Base-by-base conservation (phyloP, 2,797 vertebrate species). In the Liparis tanakae region DNA sequence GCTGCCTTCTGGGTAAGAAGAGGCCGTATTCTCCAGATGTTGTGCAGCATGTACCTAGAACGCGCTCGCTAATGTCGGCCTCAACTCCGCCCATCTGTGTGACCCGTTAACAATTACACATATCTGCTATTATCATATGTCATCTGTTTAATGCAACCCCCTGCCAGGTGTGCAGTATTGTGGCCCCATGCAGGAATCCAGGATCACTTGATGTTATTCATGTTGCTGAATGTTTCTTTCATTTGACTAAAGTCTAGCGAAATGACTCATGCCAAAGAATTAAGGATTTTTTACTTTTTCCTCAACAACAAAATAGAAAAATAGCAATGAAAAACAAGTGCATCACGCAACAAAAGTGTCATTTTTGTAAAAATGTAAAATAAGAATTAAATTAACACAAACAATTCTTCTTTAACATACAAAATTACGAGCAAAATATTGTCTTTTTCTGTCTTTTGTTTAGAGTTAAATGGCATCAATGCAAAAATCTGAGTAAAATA, bases 231-330 rank as follows among this genome's bases (percentile, higher is more conserved):
- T 78, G 30, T 51, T 68, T 67, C 43, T 55, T 74, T 74, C 14
- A 72, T 79, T 62, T 62, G 46, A 73, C 58, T n/a, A 65, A 70
- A 79, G 64, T 77, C 72, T 72, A 66, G 73, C 75, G 64, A 76
- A 78, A 70, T 74, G 61, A 86, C 53, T 84, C 78, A 61, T 62
- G 55, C 58, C 48, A 59, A 48, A 70, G 70, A 57, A 76, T 60
- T 76, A 81, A 75, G n/a, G 20, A 75, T 71, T 43, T 39, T 77
- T 57, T 64, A 30, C 60, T 71, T 82, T 44, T 59, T 25, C 58
- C 51, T 59, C 0, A 44, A 69, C 57, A 60, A 62, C 41, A 72
- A 46, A 33, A 57, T 0, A 56, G 25, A 57, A 22, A 1, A 80
- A 30, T 30, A 44, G 30, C 62, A 62, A 73, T 51, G 39, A 2